These are phyloP conservation scores for Drosophila melanica DNA, from an alignment of 1,140 invertebrate genomes.

Conservation along the genomic window DNA sequence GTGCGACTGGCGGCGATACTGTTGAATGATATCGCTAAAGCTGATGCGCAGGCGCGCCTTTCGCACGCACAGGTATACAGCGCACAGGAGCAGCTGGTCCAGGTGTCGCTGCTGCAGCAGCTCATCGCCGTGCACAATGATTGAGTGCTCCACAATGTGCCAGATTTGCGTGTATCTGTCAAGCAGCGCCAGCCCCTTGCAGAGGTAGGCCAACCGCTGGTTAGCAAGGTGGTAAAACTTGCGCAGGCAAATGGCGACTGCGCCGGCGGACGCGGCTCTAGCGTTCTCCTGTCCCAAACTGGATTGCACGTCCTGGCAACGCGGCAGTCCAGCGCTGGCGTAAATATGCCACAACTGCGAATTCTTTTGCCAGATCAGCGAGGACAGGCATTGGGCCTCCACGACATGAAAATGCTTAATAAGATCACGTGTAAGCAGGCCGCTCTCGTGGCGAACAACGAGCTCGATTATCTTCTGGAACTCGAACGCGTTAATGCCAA, in stretches of 20 bases:
- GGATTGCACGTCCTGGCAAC: conserved; percentile 86
- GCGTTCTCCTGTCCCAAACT: conserved; percentile 71
- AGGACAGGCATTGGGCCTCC: conserved; percentile 97
- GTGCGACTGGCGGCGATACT: conserved; percentile 95
- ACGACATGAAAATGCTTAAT: conserved; percentile 97
- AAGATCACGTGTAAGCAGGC: conserved; percentile 94
- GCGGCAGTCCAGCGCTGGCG: conserved; percentile 85
- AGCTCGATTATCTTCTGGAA: conserved; percentile 99
- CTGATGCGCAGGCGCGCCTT: conserved; percentile 85
- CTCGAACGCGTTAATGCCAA: conserved; percentile 92
- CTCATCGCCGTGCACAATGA: conserved; percentile 88
- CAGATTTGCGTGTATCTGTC: conserved; percentile 93
- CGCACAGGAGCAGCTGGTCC: conserved; percentile 98
- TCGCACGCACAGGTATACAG: conserved; percentile 96
- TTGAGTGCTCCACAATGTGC: conserved; percentile 96
- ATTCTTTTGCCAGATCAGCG: conserved; percentile 93
- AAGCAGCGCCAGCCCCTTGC: conserved; percentile 89
- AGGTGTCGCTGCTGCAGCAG: conserved; percentile 94
- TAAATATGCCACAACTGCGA: conserved; percentile 94
- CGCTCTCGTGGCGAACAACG: conserved; percentile 93
- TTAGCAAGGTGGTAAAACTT: conserved; percentile 96
- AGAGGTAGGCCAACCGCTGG: conserved; percentile 94
- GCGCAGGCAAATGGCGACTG: conserved; percentile 52
- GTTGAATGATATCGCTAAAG: conserved; percentile 96
- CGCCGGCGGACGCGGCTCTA: background rate